Evolutionary conservation across 2,888 invertebrate species (phyloP), one percentile per base, ranked within the genome.

Genomic region (Synanthedon myopaeformis): DNA sequence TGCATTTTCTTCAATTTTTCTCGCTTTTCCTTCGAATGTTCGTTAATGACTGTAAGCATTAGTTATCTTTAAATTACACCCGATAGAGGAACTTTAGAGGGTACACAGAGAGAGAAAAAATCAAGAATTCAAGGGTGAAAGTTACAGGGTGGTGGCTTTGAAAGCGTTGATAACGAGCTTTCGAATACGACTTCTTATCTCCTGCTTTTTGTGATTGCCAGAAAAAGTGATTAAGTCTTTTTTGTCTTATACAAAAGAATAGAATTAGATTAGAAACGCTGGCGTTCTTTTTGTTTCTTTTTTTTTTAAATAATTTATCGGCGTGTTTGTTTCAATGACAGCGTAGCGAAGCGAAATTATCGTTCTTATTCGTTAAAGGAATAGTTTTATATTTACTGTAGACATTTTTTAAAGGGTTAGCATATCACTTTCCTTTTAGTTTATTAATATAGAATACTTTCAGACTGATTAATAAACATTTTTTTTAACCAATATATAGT

Each of bases 151-250:
- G 73, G 75, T 61, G 68, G 67, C 65, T 66, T 61, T 58, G 63
- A 59, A 70, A 70, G 72, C 72, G 69, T 66, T 83, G 84, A 84
- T 85, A 84, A 83, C 80, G 75, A 71, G 71, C 75, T 77, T 73
- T 74, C 76, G 73, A 80, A 82, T 77, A 74, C 74, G 70, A 65
- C 70, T 67, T 49, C 76, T 82, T 85, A 83, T 85, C 84, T 82
- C 71, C 72, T 70, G 70, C 72, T 72, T 71, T 71, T 73, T 74
- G 74, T 77, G 79, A 79, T 74, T 70, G 67, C 67, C 72, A 76
- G 76, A 80, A 81, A 82, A 85, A 76, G 84, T 85, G 85, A 86
- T 86, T 86, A 85, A 83, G 76, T 64, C 23, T 63, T 66, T 80
- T 81, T 76, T 75, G 71, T 79, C 75, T 76, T 62, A 58, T 23